phyloP scores from a whole-genome alignment of 2,113 vertebrate genomes.

The Hucho hucho region DNA sequence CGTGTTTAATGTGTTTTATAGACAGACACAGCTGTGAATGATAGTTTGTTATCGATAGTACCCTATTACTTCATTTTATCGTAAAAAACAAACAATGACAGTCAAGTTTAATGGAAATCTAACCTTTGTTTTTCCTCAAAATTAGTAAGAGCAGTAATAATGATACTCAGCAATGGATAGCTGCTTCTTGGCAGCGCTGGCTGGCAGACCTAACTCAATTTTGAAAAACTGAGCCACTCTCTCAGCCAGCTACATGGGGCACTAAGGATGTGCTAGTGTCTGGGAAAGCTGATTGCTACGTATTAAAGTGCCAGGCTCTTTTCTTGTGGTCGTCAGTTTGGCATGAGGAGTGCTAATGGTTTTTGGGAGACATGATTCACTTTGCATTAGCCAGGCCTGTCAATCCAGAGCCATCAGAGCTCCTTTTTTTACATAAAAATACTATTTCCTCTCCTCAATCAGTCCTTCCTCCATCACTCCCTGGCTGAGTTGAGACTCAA shows the following conservation, averaged over 20 bases:
- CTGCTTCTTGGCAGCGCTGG: conserved; percentile 44
- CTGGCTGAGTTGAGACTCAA: conserved; percentile 26
- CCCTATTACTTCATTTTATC: background rate
- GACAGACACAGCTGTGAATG: background rate
- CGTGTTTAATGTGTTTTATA: background rate
- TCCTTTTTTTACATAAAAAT: conserved; percentile 43
- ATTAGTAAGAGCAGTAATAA: conserved; percentile 50
- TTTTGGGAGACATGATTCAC: conserved; percentile 40
- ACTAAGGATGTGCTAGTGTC: conserved; percentile 18
- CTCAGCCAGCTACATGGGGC: conserved; percentile 19
- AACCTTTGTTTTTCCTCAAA: conserved; percentile 28
- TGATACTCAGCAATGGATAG: conserved; percentile 54
- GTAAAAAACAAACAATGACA: background rate
- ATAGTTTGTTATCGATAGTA: background rate
- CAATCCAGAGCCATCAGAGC: conserved; percentile 28
- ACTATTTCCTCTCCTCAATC: conserved; percentile 9
- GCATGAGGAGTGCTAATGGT: conserved; percentile 34
- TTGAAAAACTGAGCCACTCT: conserved; percentile 43
- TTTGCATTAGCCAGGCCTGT: conserved; percentile 35
- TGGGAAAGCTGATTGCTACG: conserved; percentile 41
- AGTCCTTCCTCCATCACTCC: background rate
- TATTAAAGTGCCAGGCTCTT: conserved; percentile 9
- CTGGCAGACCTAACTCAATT: conserved; percentile 52
- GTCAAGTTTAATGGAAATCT: conserved; percentile 38
- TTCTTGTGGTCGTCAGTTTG: conserved; percentile 21